Evolutionary conservation across 2,797 vertebrate genomes (phyloP).

Genomic region (Periophthalmus magnuspinnatus): DNA sequence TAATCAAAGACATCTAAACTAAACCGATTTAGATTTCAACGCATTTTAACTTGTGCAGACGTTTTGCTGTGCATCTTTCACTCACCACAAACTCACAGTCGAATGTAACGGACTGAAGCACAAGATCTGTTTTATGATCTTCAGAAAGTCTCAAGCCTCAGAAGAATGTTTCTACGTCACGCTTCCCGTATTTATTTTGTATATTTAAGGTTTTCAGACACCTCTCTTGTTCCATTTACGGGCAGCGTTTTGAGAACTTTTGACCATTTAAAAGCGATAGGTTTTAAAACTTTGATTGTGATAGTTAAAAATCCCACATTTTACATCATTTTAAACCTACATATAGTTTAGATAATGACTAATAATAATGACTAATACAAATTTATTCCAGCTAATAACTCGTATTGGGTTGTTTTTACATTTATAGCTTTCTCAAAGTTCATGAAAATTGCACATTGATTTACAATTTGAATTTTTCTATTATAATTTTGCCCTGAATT

Average conservation of each 20-base stretch:
- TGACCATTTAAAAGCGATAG: background rate
- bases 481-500: background rate
- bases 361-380: background rate
- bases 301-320: background rate
- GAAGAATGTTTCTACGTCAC: background rate
- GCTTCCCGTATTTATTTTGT: background rate
- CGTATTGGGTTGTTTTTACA: background rate
- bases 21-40: background rate
- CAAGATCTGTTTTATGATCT: conserved; percentile 33
- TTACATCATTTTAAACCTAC: background rate
- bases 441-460: too few relatives aligned
- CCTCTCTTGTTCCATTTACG: background rate
- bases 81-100: conserved; percentile 5
- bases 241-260: background rate
- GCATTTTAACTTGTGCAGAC: background rate
- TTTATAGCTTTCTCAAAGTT: background rate
- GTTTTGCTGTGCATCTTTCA: background rate
- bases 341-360: background rate
- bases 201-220: background rate
- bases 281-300: background rate
- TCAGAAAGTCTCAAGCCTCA: background rate
- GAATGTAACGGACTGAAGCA: conserved; percentile 38
- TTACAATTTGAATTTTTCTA: background rate
- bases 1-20: background rate
- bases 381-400: background rate